A percentile compares a stretch with the other conserved stretches of the same genome.
Evolutionary conservation across 2,113 vertebrate species (phyloP).

Genomic region (Talpa occidentalis): DNA sequence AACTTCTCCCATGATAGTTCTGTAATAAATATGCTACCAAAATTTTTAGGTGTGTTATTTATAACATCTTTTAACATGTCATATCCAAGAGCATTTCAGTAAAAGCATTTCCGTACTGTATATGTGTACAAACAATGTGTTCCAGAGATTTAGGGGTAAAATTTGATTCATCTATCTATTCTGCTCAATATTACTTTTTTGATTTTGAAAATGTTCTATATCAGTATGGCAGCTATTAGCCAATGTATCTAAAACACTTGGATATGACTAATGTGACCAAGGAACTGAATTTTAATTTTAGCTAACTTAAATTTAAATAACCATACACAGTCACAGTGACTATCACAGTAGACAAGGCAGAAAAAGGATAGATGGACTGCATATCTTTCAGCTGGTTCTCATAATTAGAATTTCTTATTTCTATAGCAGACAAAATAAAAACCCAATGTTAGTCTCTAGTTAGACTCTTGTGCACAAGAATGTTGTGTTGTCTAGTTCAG

Average conservation of each 20-base stretch:
- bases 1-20: background rate
- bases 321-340: background rate
- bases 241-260: background rate
- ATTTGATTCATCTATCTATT: background rate
- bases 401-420: background rate
- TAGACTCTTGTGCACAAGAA: background rate
- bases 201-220: background rate
- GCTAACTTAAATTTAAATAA: constrained; percentile 14
- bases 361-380: background rate
- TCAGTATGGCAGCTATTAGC: background rate
- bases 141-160: background rate
- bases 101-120: background rate
- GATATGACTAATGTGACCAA: background rate
- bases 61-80: background rate
- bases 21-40: background rate
- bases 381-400: background rate
- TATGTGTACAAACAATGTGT: background rate
- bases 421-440: constrained; percentile 34
- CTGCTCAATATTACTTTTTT: background rate
- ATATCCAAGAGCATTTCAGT: background rate
- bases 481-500: background rate
- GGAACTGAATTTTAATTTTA: constrained; percentile 22
- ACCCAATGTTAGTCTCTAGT: background rate
- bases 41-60: background rate
- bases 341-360: background rate